Evolutionary conservation across 2,113 vertebrate genomes (phyloP), one percentile per base, ranked within the genome.

Genomic region (Pardalotus punctatus): DNA sequence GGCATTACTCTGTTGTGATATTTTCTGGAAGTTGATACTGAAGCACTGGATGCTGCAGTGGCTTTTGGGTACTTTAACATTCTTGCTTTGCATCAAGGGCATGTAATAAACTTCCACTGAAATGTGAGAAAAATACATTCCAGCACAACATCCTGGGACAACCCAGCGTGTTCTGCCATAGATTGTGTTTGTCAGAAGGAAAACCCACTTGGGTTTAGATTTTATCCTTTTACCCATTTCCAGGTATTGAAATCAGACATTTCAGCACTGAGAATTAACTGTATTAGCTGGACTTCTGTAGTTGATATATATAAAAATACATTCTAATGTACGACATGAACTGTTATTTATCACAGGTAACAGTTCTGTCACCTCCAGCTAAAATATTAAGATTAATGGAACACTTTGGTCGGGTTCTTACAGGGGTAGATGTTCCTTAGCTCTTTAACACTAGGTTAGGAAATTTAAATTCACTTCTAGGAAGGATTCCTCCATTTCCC

Each of bases 1-100:
- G 21, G 25, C 3, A 0, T 79, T 23, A 9, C 7, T 31, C 10
- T 72, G 36, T 10, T 35, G n/a, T 45, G 19, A 0, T 69, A 6
- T 71, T 86, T 80, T 50, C 16, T 38, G 10, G 20, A 29, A 58
- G 6, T 23, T 79, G n/a, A 17, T 45, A 6, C 4, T 4, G 31
- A 45, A 33, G 50, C 18, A 5, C n/a, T 43, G 25, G 8, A 19
- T 50, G 31, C 64, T 61, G 0, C 23, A 24, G 27, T 40, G 54
- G 29, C 24, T 89, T 80, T 54, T 38, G 48, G 48, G 31, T 31
- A 2, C 17, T 78, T 70, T 10, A 54, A 25, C 10, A 22, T 56
- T 58, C 45, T 64, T 50, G 43, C 8, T 82, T 74, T 60, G 45
- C 54, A 12, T 53, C 31, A 74, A 43, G 60, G 42, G 22, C 35